A percentile compares a stretch with the other conserved stretches of the same genome.
Evolutionary conservation across 2,888 invertebrate genomes (phyloP).

Genomic region (Drosophila prolongata): DNA sequence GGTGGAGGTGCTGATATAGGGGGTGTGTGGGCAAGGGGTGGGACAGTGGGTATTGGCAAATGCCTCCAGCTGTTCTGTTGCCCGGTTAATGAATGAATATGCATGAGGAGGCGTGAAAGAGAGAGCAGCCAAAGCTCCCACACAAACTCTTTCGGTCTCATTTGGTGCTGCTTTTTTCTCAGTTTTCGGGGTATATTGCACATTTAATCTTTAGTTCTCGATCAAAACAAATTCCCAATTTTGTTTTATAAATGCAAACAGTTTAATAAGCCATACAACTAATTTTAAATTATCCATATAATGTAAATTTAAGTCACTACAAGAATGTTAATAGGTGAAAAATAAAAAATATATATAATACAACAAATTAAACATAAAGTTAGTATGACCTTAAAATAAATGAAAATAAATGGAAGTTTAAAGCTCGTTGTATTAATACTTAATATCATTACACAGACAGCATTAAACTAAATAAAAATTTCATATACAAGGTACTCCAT

Average conservation of each 20-base stretch:
- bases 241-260: too few relatives aligned
- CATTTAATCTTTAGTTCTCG: too few relatives aligned
- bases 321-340: too few relatives aligned
- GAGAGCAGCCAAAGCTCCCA: slow-evolving; percentile 2
- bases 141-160: neutral
- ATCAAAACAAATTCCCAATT: too few relatives aligned
- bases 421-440: too few relatives aligned
- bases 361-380: too few relatives aligned
- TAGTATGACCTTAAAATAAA: too few relatives aligned
- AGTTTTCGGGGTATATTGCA: neutral
- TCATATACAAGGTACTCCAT: neutral
- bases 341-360: too few relatives aligned
- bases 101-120: slow-evolving; percentile 52
- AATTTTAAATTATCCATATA: too few relatives aligned
- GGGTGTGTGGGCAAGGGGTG: neutral
- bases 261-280: too few relatives aligned
- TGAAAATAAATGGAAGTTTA: too few relatives aligned
- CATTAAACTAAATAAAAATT: neutral
- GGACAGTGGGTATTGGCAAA: slow-evolving; percentile 31
- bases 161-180: neutral
- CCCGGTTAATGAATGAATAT: slow-evolving; percentile 75
- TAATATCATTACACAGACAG: neutral
- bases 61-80: slow-evolving; percentile 65
- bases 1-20: neutral
- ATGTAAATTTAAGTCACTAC: too few relatives aligned